Evolutionary conservation across 1,140 invertebrate species (phyloP).

Genomic region (Platorchestia sp.): DNA sequence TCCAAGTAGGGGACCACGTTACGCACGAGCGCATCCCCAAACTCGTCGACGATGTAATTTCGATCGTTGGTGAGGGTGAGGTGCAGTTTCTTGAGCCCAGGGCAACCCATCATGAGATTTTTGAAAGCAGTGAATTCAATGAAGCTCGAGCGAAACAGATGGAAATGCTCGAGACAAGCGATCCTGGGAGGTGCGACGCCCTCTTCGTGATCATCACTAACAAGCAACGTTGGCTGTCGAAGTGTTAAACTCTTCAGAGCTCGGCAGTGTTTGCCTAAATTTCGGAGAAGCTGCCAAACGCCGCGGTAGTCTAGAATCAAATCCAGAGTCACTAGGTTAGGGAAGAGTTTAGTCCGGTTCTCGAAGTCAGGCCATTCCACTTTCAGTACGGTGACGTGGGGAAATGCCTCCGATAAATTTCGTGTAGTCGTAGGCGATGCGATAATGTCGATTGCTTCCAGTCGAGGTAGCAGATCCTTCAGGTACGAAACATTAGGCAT

Average conservation of each 20-base stretch:
- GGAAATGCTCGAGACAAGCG: slow-evolving; percentile 57
- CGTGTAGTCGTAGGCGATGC: slow-evolving; percentile 50
- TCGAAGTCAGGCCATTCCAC: slow-evolving; percentile 61
- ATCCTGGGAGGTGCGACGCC: slow-evolving; percentile 46
- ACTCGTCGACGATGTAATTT: slow-evolving; percentile 65
- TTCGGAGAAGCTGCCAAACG: slow-evolving; percentile 61
- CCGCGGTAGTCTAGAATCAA: slow-evolving; percentile 63
- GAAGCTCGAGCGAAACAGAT: slow-evolving; percentile 64
- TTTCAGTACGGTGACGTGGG: slow-evolving; percentile 56
- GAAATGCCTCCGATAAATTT: slow-evolving; percentile 51
- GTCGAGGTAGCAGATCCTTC: slow-evolving; percentile 55
- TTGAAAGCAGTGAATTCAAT: slow-evolving; percentile 64
- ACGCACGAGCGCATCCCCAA: slow-evolving; percentile 58
- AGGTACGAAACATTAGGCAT: slow-evolving; percentile 58
- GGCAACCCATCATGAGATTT: slow-evolving; percentile 58
- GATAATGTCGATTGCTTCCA: slow-evolving; percentile 59
- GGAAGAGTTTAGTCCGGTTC: slow-evolving; percentile 51
- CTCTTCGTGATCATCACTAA: slow-evolving; percentile 60
- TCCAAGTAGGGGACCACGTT: slow-evolving; percentile 55
- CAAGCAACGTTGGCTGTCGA: slow-evolving; percentile 61
- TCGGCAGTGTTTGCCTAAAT: slow-evolving; percentile 57
- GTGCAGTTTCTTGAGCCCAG: slow-evolving; percentile 54
- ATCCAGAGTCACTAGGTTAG: slow-evolving; percentile 59
- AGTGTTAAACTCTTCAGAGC: slow-evolving; percentile 60
- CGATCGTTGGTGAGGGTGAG: slow-evolving; percentile 63